phyloP scores from a whole-genome alignment of 2,888 invertebrate species.

The Molanna angustata region DNA sequence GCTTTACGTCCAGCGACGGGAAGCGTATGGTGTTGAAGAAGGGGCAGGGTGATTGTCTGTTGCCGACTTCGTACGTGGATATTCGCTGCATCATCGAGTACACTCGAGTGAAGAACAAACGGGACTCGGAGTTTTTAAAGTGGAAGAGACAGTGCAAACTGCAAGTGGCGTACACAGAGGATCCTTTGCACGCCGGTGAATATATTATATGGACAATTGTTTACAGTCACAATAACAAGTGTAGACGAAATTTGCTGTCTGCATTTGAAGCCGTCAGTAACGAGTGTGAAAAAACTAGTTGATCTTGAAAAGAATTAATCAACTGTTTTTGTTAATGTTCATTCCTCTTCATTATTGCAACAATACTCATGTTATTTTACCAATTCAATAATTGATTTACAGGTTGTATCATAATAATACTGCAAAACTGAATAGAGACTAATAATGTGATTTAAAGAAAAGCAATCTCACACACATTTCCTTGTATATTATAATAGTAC shows the following conservation, averaged over 20 bases:
- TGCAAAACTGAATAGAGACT: too few species aligned
- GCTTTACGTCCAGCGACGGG: constrained; percentile 6
- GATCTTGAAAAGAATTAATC: too few species aligned
- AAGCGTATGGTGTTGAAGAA: constrained; percentile 31
- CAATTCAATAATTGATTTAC: too few species aligned
- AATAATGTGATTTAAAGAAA: too few species aligned
- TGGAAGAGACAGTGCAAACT: constrained; percentile 63
- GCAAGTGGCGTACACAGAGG: constrained; percentile 60
- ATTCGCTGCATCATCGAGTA: constrained; percentile 52
- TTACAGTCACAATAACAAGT: constrained; percentile 60
- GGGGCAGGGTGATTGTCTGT: constrained; percentile 47
- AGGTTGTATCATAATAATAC: too few species aligned
- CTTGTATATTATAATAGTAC: too few species aligned
- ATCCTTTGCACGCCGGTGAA: constrained; percentile 52
- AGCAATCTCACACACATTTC: too few species aligned
- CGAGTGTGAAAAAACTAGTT: constrained; percentile 25
- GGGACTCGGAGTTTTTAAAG: constrained; percentile 48
- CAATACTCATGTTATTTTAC: too few species aligned
- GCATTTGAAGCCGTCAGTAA: constrained; percentile 44
- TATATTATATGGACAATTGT: constrained; percentile 60
- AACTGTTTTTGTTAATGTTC: too few species aligned
- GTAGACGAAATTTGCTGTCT: constrained; percentile 56
- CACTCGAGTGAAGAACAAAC: constrained; percentile 44
- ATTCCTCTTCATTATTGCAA: too few species aligned
- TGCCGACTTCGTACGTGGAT: constrained; percentile 49